Evolutionary conservation across 2,113 vertebrate genomes (phyloP).

Genomic region (Falcunculus frontatus): DNA sequence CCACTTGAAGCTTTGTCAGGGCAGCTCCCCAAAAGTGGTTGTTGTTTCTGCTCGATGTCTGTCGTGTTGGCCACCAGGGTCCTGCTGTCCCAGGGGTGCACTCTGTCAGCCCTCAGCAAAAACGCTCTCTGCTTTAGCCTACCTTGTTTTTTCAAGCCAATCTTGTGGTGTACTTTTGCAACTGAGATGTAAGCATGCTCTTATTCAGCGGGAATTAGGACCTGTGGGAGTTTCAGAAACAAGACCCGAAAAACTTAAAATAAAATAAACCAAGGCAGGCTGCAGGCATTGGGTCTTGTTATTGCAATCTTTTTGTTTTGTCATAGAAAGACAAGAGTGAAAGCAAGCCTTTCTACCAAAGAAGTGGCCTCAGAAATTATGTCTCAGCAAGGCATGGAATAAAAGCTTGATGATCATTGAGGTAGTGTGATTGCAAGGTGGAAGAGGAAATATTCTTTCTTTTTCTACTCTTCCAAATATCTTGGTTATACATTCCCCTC

Average conservation of each 20-base stretch:
- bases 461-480: background rate
- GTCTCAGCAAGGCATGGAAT: background rate
- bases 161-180: background rate
- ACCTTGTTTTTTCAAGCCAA: background rate
- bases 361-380: background rate
- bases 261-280: background rate
- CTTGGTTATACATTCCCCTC: background rate
- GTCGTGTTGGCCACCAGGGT: background rate
- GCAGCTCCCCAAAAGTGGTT: conserved; percentile 36
- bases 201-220: conserved; percentile 1
- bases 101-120: background rate
- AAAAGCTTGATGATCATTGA: background rate
- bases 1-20: conserved; percentile 58
- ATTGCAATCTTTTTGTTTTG: background rate
- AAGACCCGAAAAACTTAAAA: background rate
- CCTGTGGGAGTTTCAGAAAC: background rate
- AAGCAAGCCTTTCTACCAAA: background rate
- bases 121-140: background rate
- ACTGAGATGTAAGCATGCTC: background rate
- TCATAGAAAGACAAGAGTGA: background rate
- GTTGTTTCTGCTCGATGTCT: conserved; percentile 14
- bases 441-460: background rate
- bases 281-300: background rate
- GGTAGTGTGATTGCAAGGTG: background rate
- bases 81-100: background rate